Conservation (phyloP, 2,113 vertebrate genomes). For the Syrmaticus mikado region DNA sequence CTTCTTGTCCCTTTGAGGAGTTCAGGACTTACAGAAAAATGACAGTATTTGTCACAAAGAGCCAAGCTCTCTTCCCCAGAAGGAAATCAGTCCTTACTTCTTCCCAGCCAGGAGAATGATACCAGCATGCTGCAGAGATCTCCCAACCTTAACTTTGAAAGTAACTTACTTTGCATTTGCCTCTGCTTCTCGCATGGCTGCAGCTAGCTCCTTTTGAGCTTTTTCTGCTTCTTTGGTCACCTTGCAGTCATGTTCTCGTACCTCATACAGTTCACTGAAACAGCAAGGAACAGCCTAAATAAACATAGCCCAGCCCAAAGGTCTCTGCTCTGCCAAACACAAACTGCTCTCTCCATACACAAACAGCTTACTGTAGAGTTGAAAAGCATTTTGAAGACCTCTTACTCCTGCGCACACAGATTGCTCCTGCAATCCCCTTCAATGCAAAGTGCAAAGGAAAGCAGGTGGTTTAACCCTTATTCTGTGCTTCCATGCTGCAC, state of each 20-base stretch:
- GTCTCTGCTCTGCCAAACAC: background rate
- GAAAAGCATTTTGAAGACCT: background rate
- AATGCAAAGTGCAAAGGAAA: background rate
- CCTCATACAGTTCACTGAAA: slow-evolving; percentile 81
- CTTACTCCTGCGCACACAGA: background rate
- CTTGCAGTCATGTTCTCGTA: slow-evolving; percentile 78
- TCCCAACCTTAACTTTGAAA: background rate
- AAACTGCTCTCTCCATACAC: background rate
- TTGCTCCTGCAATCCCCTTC: background rate
- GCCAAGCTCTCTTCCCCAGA: background rate
- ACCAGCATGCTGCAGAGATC: background rate
- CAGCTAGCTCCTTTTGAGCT: slow-evolving; percentile 77
- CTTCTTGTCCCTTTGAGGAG: background rate
- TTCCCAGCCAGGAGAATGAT: background rate
- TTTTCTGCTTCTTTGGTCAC: slow-evolving; percentile 79
- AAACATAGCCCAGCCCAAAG: background rate
- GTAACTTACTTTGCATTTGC: slow-evolving; percentile 82
- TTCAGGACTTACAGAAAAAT: background rate
- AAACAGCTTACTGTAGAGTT: background rate
- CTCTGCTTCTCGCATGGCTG: slow-evolving; percentile 77
- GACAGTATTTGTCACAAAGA: background rate
- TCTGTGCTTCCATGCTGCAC: background rate
- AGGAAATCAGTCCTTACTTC: background rate
- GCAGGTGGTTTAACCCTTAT: background rate
- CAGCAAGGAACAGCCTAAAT: background rate